Conservation (phyloP, 2,888 invertebrate genomes). For the Epicampocera succincta region DNA sequence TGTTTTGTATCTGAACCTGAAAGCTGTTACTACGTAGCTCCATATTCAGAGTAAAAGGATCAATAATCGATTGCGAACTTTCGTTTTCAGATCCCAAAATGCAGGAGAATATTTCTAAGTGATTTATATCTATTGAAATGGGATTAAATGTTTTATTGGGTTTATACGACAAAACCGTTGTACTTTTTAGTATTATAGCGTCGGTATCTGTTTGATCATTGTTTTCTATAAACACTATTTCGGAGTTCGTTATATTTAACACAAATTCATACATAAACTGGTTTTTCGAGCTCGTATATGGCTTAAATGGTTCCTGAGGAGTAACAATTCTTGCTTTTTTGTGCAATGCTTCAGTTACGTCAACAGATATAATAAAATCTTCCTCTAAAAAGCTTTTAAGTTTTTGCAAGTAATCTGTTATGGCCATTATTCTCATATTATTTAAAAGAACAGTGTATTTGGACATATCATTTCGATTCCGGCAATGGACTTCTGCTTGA, state of each 20-base stretch:
- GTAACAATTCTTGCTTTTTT: conserved; percentile 6
- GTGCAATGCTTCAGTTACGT: conserved; percentile 7
- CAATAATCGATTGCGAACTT: conserved; percentile 96
- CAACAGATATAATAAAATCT: conserved; percentile 69
- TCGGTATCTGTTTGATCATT: conserved; percentile 93
- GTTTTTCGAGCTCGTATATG: conserved; percentile 77
- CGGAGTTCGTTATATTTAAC: conserved; percentile 96
- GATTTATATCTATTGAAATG: conserved; percentile 92
- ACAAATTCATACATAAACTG: conserved; percentile 86
- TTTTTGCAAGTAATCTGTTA: conserved; percentile 96
- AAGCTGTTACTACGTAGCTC: conserved; percentile 84
- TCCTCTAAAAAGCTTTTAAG: conserved; percentile 89
- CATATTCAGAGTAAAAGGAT: conserved; percentile 92
- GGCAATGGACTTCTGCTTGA: conserved; percentile 89
- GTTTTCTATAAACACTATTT: conserved; percentile 96
- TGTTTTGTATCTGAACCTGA: conserved; percentile 85
- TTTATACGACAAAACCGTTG: conserved; percentile 92
- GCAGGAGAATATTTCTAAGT: conserved; percentile 96
- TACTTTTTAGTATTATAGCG: conserved; percentile 96
- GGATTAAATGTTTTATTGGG: conserved; percentile 87
- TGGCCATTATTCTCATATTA: conserved; percentile 96
- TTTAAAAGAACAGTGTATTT: conserved; percentile 95
- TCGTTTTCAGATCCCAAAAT: conserved; percentile 94
- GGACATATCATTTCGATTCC: conserved; percentile 86
- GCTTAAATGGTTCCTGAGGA: conserved; percentile 10